Base-by-base conservation (phyloP, 2,888 invertebrate species). In the Troides helena region DNA sequence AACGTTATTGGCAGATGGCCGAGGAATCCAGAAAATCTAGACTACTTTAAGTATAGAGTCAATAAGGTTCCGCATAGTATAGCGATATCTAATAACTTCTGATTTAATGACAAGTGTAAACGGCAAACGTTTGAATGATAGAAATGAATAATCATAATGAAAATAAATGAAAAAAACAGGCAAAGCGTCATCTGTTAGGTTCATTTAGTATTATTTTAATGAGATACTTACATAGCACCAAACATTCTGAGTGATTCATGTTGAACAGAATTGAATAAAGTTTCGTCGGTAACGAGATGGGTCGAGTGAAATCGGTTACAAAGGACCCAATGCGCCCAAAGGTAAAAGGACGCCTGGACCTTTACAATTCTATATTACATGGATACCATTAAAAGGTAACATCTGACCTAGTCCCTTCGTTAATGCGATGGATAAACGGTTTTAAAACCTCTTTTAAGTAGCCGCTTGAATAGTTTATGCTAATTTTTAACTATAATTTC, bases 241-340 rank as follows among this genome's bases (percentile, higher is more conserved):
- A n/a, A 53, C 53, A 53, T n/a, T 50, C 21, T 23, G n/a, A 39
- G 39, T n/a, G 4, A 36, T 43, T 57, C 58, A 14, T 59, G 59
- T 68, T 39, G 10, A 50, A 58, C 14, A 25, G 59, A 58, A 68
- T 63, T 68, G 58, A 68, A 63, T 68, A 61, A 63, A 58, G 21
- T 64, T 53, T 39, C 53, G 63, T 50, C 21, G 25, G 58, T 59
- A 63, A 58, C 50, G 36, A 68, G 53, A 63, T 53, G 63, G 63
- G 63, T 68, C 58, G 50, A 64, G 50, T 68, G 63, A 68, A 68
- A 66, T 66, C n/a, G 53, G 53, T 39, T 67, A 67, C 12, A 66
- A 39, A 25, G 46, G 62, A 46, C 30, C 23, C 25, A 39, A 46
- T 63, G 46, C 25, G 58, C 4, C 58, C 36, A 50, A 63, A 62